phyloP scores from a whole-genome alignment of 2,888 invertebrate species.

The Helobdella robusta region DNA sequence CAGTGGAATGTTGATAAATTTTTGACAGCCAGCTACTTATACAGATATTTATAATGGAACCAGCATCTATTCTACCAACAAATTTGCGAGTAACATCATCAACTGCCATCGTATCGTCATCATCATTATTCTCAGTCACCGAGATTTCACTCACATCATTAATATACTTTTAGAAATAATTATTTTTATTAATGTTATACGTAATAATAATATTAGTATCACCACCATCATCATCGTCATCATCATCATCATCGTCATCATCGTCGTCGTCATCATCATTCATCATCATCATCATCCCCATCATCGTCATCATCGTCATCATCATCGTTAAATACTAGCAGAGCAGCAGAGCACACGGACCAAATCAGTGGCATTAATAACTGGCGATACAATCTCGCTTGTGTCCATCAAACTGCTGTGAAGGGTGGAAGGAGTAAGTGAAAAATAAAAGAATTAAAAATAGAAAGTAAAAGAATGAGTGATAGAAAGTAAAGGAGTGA shows the following conservation, averaged over 20 bases:
- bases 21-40: too few species aligned
- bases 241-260: slow-evolving; percentile 1
- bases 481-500: neutral
- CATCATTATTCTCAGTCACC: too few species aligned
- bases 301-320: neutral
- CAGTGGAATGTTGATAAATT: too few species aligned
- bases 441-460: too few species aligned
- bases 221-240: neutral
- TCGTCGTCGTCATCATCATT: neutral
- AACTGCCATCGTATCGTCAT: neutral
- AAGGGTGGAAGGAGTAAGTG: too few species aligned
- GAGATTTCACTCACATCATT: too few species aligned
- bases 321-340: neutral
- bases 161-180: too few species aligned
- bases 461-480: neutral
- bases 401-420: neutral
- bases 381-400: too few species aligned
- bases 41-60: too few species aligned
- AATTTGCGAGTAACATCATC: neutral
- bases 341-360: neutral
- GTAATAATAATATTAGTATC: neutral
- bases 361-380: neutral
- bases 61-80: too few species aligned
- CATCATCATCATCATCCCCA: slow-evolving; percentile 6
- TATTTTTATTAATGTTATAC: neutral